Base-by-base conservation (phyloP, 2,797 vertebrate genomes). In the Hippopotamyrus pictus region DNA sequence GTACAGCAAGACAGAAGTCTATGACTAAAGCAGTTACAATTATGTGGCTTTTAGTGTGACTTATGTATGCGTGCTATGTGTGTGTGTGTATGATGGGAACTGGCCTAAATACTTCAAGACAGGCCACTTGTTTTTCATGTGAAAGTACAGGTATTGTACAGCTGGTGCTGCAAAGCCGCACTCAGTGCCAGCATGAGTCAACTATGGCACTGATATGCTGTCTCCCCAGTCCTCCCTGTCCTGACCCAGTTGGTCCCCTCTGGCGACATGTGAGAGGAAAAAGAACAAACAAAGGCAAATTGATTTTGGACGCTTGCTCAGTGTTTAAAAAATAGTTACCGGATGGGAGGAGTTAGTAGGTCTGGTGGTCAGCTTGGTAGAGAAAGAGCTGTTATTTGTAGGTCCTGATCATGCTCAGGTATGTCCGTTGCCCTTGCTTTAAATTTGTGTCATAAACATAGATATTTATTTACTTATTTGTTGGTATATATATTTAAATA, bases 301-400 rank as follows among this genome's bases (percentile, higher is more conserved):
- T 44, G 87, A 88, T 89, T 91, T 86, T 14, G 50, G 87, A 90
- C 93, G 91, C 91, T 92, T 92, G 92, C 88, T 90, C 90, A 73
- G 33, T 86, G 50, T 88, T 92, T 92, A 93, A 89, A 92, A 59
- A 6, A 91, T 51, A 88, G 79, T 11, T 85, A 88, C 89, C 90
- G 84, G 54, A 46, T 89, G 88, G 41, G 14, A 37, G 62, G 37
- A 87, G 89, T 57, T 54, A 25, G 86, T 19, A 44, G 29, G 12
- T 17, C 14, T 19, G 53, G 51, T 41, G 50, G 37, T 11, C 48
- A 17, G 46, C 62, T 29, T n/a, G 25, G 44, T 11, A 44, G 17
- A 79, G 62, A 89, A 85, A 11, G 48, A 87, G 91, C 90, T 1
- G 9, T 89, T 54, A 89, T 59, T 14, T 50, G 25, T 48, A n/a